Percentiles rank a stretch among this genome's conserved stretches.
Conservation (phyloP, 1,140 invertebrate species). For the Drosophila aff. region DNA sequence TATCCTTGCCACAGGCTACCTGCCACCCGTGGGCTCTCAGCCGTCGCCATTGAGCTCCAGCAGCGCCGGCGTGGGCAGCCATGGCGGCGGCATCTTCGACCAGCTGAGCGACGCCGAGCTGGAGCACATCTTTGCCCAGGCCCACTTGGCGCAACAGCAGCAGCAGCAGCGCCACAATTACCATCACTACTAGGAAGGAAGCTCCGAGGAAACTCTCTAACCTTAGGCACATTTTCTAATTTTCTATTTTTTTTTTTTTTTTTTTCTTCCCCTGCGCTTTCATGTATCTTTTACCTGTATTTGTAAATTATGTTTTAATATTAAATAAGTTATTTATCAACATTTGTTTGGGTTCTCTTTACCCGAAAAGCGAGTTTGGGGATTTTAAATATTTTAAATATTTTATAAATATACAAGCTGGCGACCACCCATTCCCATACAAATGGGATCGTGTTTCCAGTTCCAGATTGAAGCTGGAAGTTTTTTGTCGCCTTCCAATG, state of each 20-base stretch:
- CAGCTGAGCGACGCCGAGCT: conserved; percentile 76
- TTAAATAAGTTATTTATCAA: conserved; percentile 78
- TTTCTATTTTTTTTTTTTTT: conserved; percentile 45
- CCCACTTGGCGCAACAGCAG: conserved; percentile 66
- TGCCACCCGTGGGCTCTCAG: conserved; percentile 60
- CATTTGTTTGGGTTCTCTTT: no score
- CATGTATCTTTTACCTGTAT: conserved; percentile 12
- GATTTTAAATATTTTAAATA: no score
- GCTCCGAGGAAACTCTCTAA: not conserved
- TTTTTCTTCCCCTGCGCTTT: not conserved
- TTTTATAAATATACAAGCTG: no score
- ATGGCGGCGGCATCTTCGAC: conserved; percentile 68
- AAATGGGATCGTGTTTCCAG: no score
- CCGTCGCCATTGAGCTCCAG: conserved; percentile 32
- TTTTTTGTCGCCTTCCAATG: no score
- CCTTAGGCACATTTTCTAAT: conserved; percentile 11
- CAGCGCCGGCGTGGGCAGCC: conserved; percentile 29
- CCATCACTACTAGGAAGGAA: conserved; percentile 55
- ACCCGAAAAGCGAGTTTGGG: no score
- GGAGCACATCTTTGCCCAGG: conserved; percentile 79
- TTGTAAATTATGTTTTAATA: conserved; percentile 64
- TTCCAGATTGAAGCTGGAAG: no score
- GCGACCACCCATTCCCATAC: no score
- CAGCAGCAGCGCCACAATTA: conserved; percentile 51
- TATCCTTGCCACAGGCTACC: conserved; percentile 57